These are phyloP conservation scores for Harpagifer antarcticus DNA, from an alignment of 2,797 vertebrate species.

Conservation along the genomic window DNA sequence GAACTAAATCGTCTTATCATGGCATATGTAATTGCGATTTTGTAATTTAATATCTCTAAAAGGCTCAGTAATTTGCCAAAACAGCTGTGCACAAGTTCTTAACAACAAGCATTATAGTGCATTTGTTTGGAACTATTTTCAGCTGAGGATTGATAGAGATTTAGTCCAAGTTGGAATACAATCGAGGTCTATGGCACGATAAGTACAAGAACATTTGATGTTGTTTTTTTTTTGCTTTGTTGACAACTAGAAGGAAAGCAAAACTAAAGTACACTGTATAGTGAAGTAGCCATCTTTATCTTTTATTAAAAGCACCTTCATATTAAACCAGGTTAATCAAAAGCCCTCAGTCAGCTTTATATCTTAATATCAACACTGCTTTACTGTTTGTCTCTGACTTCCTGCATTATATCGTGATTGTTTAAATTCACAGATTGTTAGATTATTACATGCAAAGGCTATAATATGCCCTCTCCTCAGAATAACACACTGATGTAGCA, in stretches of 20 bases:
- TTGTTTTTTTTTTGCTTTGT: constrained; percentile 7
- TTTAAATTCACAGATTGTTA: constrained; percentile 27
- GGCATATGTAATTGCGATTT: neutral
- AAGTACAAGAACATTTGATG: neutral
- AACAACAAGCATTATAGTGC: neutral
- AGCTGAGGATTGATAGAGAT: neutral
- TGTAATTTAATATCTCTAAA: neutral
- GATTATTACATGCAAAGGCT: neutral
- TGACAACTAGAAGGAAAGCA: neutral
- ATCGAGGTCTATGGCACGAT: neutral
- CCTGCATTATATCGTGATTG: constrained; percentile 41
- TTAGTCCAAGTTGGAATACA: neutral
- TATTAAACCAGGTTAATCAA: constrained; percentile 2
- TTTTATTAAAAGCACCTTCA: neutral
- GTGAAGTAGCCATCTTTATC: no score
- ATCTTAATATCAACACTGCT: neutral
- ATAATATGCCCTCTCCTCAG: constrained; percentile 13
- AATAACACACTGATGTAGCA: constrained; percentile 59
- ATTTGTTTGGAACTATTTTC: constrained; percentile 24
- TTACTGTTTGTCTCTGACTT: constrained; percentile 50
- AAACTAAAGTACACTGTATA: neutral
- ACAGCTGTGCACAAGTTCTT: neutral
- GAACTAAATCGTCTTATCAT: neutral
- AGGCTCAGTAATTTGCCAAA: neutral
- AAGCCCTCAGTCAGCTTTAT: neutral